Evolutionary conservation across 2,888 invertebrate species (phyloP).

Genomic region (Camponotus fellah): DNA sequence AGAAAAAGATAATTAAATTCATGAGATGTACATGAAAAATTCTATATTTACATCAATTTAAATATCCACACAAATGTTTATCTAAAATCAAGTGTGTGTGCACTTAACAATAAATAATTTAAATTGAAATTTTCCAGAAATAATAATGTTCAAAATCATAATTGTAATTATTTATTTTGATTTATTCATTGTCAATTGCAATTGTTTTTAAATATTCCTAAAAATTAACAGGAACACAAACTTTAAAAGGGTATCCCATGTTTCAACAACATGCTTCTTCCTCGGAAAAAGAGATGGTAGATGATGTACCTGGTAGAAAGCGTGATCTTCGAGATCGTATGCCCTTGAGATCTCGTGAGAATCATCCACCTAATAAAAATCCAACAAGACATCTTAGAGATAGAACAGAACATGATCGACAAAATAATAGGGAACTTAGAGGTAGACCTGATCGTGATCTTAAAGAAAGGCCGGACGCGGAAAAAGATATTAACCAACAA

Average conservation of each 20-base stretch:
- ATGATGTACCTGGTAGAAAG: conserved; percentile 82
- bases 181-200: conserved; percentile 3
- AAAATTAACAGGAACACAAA: conserved; percentile 82
- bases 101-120: background rate
- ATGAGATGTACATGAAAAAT: background rate
- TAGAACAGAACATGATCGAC: conserved; percentile 76
- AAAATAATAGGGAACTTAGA: conserved; percentile 75
- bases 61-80: background rate
- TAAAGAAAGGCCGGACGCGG: conserved; percentile 77
- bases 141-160: background rate
- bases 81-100: background rate
- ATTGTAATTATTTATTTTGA: conserved; percentile 18
- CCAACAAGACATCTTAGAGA: conserved; percentile 81
- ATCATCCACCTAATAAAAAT: conserved; percentile 83
- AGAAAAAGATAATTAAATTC: background rate
- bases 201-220: background rate
- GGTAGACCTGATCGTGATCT: conserved; percentile 73
- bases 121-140: background rate
- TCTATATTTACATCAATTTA: background rate
- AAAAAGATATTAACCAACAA: conserved; percentile 75
- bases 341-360: conserved; percentile 83
- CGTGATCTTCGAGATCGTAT: conserved; percentile 81
- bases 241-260: conserved; percentile 85
- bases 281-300: conserved; percentile 84
- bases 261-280: conserved; percentile 84